phyloP scores from a whole-genome alignment of 2,113 vertebrate species.

The Tursiops truncatus region DNA sequence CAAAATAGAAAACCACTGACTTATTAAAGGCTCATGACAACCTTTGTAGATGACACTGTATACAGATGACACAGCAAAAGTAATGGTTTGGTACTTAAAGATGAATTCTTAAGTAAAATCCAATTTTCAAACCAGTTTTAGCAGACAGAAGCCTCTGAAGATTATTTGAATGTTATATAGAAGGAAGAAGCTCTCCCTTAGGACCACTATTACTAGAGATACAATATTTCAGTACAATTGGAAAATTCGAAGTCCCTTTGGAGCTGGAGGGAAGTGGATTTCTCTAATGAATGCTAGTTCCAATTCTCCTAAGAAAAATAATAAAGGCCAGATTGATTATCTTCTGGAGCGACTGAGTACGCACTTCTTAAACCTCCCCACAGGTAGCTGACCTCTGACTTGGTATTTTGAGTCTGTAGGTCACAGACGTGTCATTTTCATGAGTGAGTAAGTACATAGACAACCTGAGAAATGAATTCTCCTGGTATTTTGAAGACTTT shows the following conservation, averaged over 20 bases:
- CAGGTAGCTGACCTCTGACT: conserved; percentile 9
- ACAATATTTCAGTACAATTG: background rate
- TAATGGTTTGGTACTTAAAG: background rate
- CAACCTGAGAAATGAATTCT: background rate
- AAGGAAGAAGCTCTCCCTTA: background rate
- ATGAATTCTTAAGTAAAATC: background rate
- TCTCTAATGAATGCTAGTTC: conserved; percentile 35
- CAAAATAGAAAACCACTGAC: background rate
- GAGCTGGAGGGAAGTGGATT: background rate
- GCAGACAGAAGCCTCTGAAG: background rate
- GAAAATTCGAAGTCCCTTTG: conserved; percentile 53
- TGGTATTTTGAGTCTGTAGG: conserved; percentile 36
- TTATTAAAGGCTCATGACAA: background rate
- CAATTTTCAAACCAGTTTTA: background rate
- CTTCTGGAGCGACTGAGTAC: background rate
- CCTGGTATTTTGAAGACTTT: background rate
- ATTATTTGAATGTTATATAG: background rate
- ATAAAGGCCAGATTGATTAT: conserved; percentile 26
- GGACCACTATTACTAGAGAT: background rate
- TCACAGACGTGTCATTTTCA: conserved; percentile 12
- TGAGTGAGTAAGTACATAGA: background rate
- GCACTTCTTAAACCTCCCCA: background rate
- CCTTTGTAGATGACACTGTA: background rate
- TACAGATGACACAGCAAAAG: background rate
- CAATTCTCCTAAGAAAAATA: conserved; percentile 26